These are phyloP conservation scores for Pavo muticus DNA, from an alignment of 2,113 vertebrate genomes.

Conservation along the genomic window DNA sequence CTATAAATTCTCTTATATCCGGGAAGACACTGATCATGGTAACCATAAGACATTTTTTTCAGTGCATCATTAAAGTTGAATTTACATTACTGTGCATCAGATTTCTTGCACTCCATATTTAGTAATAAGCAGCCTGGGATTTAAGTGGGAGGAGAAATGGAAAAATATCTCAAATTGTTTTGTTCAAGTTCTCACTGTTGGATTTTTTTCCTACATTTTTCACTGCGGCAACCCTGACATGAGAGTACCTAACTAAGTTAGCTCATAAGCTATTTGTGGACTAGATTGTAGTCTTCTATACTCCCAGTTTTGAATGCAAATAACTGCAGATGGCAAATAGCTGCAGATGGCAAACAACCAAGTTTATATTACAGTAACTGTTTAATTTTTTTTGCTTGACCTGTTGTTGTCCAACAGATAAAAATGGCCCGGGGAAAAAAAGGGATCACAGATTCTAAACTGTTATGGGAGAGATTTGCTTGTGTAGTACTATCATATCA, in stretches of 20 bases:
- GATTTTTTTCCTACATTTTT: background rate
- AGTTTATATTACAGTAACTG: slow-evolving; percentile 36
- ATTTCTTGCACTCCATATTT: slow-evolving; percentile 61
- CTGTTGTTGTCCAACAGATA: slow-evolving; percentile 50
- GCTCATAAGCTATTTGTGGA: slow-evolving; percentile 40
- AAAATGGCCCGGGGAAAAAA: slow-evolving; percentile 41
- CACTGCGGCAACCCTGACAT: slow-evolving; percentile 28
- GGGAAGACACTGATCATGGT: slow-evolving; percentile 30
- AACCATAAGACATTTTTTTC: slow-evolving; percentile 56
- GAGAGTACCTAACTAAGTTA: slow-evolving; percentile 31
- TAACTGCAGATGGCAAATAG: background rate
- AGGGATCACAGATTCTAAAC: background rate
- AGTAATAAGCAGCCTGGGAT: slow-evolving; percentile 42
- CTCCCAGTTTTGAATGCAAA: background rate
- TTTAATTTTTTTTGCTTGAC: slow-evolving; percentile 64
- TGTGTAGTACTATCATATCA: background rate
- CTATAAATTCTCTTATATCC: slow-evolving; percentile 48
- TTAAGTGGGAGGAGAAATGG: background rate
- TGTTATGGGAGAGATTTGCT: background rate
- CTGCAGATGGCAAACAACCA: background rate
- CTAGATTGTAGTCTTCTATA: slow-evolving; percentile 39
- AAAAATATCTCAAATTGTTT: slow-evolving; percentile 1
- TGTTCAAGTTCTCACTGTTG: slow-evolving; percentile 42
- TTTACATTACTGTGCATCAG: slow-evolving; percentile 58
- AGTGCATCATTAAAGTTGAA: slow-evolving; percentile 36